Evolutionary conservation across 2,888 invertebrate species (phyloP).

Genomic region (Eurytoma californica): DNA sequence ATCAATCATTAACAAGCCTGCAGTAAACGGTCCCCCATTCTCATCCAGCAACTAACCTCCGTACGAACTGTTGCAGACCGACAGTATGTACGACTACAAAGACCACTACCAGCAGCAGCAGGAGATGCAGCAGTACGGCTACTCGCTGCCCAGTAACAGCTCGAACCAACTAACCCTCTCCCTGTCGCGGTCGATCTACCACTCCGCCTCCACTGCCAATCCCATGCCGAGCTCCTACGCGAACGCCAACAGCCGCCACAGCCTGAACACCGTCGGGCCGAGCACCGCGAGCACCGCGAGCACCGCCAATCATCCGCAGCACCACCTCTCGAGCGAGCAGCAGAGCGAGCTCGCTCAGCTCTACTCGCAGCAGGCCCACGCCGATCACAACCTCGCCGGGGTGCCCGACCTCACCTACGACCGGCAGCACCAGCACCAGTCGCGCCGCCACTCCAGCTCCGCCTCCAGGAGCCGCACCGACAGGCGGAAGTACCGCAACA

Average conservation of each 20-base stretch:
- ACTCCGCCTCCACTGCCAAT: slow-evolving; percentile 70
- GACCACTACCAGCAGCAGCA: slow-evolving; percentile 71
- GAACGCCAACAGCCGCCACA: slow-evolving; percentile 67
- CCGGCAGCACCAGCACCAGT: slow-evolving; percentile 53
- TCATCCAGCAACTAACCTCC: slow-evolving; percentile 66
- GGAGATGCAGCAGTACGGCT: slow-evolving; percentile 75
- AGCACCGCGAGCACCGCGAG: too few species aligned
- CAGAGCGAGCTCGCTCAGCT: slow-evolving; percentile 47
- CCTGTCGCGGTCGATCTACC: slow-evolving; percentile 71
- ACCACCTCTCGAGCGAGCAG: slow-evolving; percentile 53
- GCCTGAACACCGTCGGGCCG: slow-evolving; percentile 55
- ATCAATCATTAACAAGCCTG: neutral
- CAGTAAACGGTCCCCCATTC: neutral
- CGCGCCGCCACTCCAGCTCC: slow-evolving; percentile 50
- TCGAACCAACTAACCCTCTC: slow-evolving; percentile 73
- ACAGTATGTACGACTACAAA: slow-evolving; percentile 74
- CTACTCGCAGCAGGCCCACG: slow-evolving; percentile 40
- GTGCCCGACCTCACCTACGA: slow-evolving; percentile 61
- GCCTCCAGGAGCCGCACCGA: slow-evolving; percentile 60
- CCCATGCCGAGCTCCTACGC: slow-evolving; percentile 70
- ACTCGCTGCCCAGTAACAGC: slow-evolving; percentile 73
- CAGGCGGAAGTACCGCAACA: slow-evolving; percentile 63
- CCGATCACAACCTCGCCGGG: slow-evolving; percentile 52
- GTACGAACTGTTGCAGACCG: slow-evolving; percentile 71
- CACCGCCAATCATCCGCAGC: slow-evolving; percentile 49